Evolutionary conservation across 2,797 vertebrate genomes (phyloP).

Genomic region (Sylvia borin): DNA sequence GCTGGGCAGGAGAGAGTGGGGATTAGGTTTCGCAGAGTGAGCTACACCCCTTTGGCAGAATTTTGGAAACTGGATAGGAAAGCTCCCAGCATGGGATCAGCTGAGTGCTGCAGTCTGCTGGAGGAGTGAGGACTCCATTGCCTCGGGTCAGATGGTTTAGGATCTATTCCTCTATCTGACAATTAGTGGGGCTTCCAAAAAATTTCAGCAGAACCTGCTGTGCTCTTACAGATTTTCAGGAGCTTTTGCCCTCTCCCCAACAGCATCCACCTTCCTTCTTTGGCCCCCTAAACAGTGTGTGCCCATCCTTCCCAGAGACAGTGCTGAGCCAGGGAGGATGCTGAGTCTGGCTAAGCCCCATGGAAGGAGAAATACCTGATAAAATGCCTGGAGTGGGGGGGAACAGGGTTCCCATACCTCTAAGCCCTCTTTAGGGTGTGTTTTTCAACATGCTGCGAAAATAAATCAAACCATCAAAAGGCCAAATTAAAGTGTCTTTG

Average conservation of each 20-base stretch:
- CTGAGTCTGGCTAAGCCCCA: background rate
- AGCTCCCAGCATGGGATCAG: fast-evolving
- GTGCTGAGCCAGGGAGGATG: background rate
- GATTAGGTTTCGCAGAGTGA: background rate
- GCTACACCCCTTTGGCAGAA: background rate
- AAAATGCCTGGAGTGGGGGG: background rate
- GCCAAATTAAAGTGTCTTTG: background rate
- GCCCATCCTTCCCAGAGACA: background rate
- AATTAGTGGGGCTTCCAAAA: background rate
- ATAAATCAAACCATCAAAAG: background rate
- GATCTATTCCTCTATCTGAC: background rate
- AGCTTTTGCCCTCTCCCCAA: background rate
- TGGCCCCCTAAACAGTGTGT: fast-evolving
- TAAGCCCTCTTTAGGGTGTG: background rate
- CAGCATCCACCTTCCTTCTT: background rate
- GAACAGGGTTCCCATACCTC: fast-evolving
- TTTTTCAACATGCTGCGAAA: background rate
- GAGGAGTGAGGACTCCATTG: background rate
- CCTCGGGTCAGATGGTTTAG: background rate
- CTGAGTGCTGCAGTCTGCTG: background rate
- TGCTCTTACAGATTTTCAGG: background rate
- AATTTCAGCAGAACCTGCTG: background rate
- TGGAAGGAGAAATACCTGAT: fast-evolving
- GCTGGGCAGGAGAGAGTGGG: background rate
- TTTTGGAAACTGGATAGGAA: background rate